Evolutionary conservation across 2,888 invertebrate genomes (phyloP).

Genomic region (Stictocephala bisonia): DNA sequence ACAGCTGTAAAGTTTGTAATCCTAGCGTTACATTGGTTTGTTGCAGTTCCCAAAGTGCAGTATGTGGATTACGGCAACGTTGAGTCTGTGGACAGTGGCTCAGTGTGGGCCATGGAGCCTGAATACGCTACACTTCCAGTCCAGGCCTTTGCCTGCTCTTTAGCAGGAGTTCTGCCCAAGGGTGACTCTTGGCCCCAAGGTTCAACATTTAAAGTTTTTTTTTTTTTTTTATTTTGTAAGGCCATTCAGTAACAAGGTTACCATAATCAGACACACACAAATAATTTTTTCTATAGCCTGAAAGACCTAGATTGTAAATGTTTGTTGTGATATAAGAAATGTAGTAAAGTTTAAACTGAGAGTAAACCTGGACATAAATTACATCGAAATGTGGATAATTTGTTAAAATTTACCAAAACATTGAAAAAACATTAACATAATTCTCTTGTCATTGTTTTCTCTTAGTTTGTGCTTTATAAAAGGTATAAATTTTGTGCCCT

Average conservation of each 20-base stretch:
- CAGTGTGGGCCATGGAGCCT: slow-evolving; percentile 77
- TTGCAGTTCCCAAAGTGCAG: slow-evolving; percentile 65
- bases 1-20: not conserved
- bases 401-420: too few species aligned
- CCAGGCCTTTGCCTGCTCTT: slow-evolving; percentile 77
- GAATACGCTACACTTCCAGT: slow-evolving; percentile 74
- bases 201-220: slow-evolving; percentile 61
- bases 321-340: too few species aligned
- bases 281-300: not conserved
- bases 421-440: too few species aligned
- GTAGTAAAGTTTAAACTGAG: too few species aligned
- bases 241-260: too few species aligned
- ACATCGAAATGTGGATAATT: too few species aligned
- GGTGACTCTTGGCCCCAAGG: slow-evolving; percentile 69
- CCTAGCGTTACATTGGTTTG: not conserved
- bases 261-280: not conserved
- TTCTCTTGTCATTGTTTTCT: too few species aligned
- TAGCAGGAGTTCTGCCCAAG: slow-evolving; percentile 71
- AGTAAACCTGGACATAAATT: too few species aligned
- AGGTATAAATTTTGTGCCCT: too few species aligned
- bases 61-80: slow-evolving; percentile 84
- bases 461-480: too few species aligned
- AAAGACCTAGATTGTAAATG: too few species aligned
- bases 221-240: too few species aligned
- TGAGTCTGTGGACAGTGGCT: slow-evolving; percentile 71